Evolutionary conservation across 2,797 vertebrate genomes (phyloP).

Genomic region (Dicrostonyx torquatus): DNA sequence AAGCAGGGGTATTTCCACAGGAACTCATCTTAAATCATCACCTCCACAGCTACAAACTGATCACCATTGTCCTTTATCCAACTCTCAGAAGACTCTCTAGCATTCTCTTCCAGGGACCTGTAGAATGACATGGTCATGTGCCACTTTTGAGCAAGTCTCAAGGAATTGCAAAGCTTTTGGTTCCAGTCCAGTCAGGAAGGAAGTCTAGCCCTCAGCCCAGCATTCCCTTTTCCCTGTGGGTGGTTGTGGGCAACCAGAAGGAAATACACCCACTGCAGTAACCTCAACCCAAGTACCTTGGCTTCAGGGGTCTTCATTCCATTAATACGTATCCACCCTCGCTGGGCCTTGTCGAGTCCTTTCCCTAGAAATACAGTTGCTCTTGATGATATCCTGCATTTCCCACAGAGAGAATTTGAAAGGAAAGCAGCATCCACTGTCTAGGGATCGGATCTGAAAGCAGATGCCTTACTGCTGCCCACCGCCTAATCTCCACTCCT

Average conservation of each 20-base stretch:
- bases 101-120: neutral
- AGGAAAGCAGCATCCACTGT: conserved; percentile 58
- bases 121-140: neutral
- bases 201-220: neutral
- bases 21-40: neutral
- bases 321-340: conserved; percentile 53
- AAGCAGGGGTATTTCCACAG: neutral
- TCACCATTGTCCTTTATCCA: neutral
- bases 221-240: fast-evolving
- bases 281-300: conserved; percentile 39
- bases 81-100: neutral
- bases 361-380: conserved; percentile 33
- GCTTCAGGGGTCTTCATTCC: conserved; percentile 49
- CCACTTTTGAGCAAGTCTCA: fast-evolving
- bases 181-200: neutral
- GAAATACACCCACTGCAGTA: neutral
- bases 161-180: neutral
- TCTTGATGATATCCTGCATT: neutral
- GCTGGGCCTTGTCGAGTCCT: conserved; percentile 45
- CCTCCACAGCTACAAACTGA: neutral
- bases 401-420: conserved; percentile 61
- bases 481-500: conserved; percentile 15
- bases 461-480: conserved; percentile 57
- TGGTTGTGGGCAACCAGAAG: neutral
- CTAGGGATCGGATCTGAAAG: conserved; percentile 44